Evolutionary conservation across 2,797 vertebrate genomes (phyloP).

Genomic region (Onychomys torridus): DNA sequence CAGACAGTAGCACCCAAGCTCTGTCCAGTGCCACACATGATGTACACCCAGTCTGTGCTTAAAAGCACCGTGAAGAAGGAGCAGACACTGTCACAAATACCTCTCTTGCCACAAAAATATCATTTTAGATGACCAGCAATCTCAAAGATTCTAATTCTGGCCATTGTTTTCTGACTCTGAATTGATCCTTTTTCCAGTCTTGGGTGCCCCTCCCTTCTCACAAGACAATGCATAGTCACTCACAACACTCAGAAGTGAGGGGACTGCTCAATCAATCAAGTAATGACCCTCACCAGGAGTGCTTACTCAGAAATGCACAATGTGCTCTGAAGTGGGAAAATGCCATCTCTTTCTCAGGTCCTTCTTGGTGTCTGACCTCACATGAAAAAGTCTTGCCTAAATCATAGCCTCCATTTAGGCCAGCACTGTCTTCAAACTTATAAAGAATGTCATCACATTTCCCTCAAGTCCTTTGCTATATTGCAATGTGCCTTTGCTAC

Average conservation of each 20-base stretch:
- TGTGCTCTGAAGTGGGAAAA: background rate
- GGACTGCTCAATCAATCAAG: background rate
- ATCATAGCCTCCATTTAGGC: background rate
- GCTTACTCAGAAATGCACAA: background rate
- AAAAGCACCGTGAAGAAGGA: background rate
- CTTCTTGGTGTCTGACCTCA: background rate
- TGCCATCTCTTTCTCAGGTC: background rate
- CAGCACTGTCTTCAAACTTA: background rate
- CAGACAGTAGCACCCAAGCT: too few relatives aligned
- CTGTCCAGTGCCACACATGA: background rate
- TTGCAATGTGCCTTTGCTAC: conserved; percentile 1
- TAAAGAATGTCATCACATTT: background rate
- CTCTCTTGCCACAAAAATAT: background rate
- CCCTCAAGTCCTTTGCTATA: background rate
- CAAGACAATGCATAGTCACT: background rate
- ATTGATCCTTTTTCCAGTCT: background rate
- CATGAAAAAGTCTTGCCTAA: background rate
- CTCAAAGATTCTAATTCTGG: background rate
- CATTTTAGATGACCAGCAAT: background rate
- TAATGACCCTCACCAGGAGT: too few relatives aligned
- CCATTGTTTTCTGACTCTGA: background rate
- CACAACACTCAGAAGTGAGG: background rate
- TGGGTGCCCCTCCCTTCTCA: background rate
- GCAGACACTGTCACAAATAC: background rate
- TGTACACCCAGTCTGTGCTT: background rate